Conservation (phyloP, 2,888 invertebrate genomes). For the Leptinotarsa rubiginosa region DNA sequence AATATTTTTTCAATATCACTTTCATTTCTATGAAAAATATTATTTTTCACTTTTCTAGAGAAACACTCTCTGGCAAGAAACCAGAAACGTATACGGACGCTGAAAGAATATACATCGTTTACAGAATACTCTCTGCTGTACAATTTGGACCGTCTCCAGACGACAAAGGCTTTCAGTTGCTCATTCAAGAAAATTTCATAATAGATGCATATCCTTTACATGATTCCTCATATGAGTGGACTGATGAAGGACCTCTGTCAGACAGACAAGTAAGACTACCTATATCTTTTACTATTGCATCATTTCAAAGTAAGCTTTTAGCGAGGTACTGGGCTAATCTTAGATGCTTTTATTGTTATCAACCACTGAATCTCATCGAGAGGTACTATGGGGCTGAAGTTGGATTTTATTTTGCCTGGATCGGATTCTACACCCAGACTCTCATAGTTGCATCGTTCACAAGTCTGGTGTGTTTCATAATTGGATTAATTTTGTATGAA, state of each 20-base stretch:
- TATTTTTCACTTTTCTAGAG: background rate
- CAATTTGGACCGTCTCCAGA: conserved; percentile 53
- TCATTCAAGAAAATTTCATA: conserved; percentile 54
- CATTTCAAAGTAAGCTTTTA: conserved; percentile 64
- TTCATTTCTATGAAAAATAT: no score
- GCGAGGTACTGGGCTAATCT: conserved; percentile 72
- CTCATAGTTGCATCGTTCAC: conserved; percentile 66
- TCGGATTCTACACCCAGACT: conserved; percentile 69
- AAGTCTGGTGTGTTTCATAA: conserved; percentile 65
- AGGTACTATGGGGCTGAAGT: conserved; percentile 71
- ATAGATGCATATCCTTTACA: conserved; percentile 62
- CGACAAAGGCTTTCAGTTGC: conserved; percentile 56
- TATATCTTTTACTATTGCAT: conserved; percentile 67
- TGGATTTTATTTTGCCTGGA: conserved; percentile 71
- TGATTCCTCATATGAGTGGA: conserved; percentile 59
- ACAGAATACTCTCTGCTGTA: conserved; percentile 55
- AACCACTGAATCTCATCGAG: conserved; percentile 72
- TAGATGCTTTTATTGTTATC: conserved; percentile 69
- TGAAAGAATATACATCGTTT: conserved; percentile 60
- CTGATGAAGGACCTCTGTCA: conserved; percentile 55
- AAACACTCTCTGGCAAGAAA: conserved; percentile 14
- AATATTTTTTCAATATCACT: no score
- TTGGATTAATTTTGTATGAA: conserved; percentile 55
- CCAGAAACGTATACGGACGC: conserved; percentile 54
- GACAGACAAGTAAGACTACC: conserved; percentile 70